phyloP scores from a whole-genome alignment of 2,797 vertebrate species.

The Sternotherus odoratus region DNA sequence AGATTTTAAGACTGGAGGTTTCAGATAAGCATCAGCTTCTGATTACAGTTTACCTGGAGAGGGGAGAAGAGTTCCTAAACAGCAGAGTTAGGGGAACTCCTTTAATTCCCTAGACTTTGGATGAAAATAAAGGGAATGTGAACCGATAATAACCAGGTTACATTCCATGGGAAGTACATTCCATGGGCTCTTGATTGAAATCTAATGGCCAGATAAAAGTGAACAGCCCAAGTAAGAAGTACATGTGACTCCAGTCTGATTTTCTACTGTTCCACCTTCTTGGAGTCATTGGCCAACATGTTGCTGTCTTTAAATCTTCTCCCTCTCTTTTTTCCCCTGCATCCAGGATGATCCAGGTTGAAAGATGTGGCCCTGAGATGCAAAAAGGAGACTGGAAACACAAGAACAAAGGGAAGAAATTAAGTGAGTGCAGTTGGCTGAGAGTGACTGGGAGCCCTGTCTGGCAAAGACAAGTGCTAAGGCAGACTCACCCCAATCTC shows the following conservation, averaged over 20 bases:
- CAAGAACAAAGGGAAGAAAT: background rate
- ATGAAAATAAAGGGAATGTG: constrained; percentile 11
- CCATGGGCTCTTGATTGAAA: background rate
- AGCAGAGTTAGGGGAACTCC: background rate
- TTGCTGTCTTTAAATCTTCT: background rate
- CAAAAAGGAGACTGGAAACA: background rate
- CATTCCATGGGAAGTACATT: background rate
- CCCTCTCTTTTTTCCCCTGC: background rate
- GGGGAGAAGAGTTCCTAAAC: background rate
- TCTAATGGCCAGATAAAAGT: background rate
- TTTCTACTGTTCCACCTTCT: background rate
- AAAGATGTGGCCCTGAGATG: background rate
- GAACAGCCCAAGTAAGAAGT: background rate
- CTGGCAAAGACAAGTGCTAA: background rate
- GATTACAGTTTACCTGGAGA: background rate
- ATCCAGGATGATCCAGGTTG: background rate
- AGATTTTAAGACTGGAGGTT: background rate
- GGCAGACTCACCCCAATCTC: background rate
- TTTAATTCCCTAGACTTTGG: constrained; percentile 5
- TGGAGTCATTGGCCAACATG: background rate
- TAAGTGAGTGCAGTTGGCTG: background rate
- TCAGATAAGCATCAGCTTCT: background rate
- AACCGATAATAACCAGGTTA: background rate
- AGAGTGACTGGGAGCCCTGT: background rate
- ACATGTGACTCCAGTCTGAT: accelerated